These are phyloP conservation scores for Leiothrix lutea DNA, from an alignment of 2,113 vertebrate species.

Conservation along the genomic window DNA sequence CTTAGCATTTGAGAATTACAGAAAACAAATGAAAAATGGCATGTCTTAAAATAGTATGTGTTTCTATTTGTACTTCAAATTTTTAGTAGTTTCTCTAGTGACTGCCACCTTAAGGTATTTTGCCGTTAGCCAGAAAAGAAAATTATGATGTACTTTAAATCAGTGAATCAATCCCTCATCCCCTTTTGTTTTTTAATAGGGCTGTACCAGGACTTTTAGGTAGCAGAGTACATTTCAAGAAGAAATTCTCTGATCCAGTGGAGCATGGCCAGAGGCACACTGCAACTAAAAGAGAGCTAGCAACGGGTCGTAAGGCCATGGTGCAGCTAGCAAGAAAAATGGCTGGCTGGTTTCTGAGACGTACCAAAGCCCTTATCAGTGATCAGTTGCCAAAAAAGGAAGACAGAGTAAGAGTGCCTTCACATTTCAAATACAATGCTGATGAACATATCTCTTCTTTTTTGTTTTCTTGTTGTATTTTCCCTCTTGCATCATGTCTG, in stretches of 20 bases:
- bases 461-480: neutral
- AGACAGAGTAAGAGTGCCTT: constrained; percentile 81
- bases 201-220: constrained; percentile 90
- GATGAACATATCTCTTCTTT: neutral
- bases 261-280: constrained; percentile 91
- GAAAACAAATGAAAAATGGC: neutral
- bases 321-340: constrained; percentile 80
- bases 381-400: constrained; percentile 91
- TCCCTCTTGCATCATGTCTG: neutral
- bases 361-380: constrained; percentile 88
- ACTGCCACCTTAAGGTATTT: neutral
- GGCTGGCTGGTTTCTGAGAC: constrained; percentile 85
- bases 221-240: constrained; percentile 81
- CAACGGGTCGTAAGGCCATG: constrained; percentile 86
- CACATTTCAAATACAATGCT: neutral
- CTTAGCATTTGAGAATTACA: neutral
- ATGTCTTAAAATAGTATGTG: neutral
- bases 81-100: neutral
- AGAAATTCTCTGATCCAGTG: constrained; percentile 86
- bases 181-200: constrained; percentile 70
- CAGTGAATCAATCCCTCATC: neutral
- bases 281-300: constrained; percentile 89
- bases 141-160: neutral
- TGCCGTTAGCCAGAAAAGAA: neutral
- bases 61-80: neutral